These are phyloP conservation scores for Morone saxatilis DNA, from an alignment of 2,113 vertebrate genomes.

Conservation along the genomic window DNA sequence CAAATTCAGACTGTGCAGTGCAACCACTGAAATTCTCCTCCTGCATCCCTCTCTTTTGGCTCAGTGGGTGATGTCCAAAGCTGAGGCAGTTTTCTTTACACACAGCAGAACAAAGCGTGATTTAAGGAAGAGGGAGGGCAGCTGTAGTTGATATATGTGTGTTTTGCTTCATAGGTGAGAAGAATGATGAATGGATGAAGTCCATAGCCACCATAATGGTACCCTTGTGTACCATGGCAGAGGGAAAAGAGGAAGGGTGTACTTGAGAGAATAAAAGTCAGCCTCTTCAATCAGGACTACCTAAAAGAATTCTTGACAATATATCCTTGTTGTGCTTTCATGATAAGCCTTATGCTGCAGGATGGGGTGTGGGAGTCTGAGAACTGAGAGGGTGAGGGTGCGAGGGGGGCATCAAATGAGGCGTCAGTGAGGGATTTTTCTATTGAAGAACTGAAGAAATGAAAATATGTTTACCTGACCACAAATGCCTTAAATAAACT, in stretches of 20 bases:
- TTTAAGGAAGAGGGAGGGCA: conserved; percentile 77
- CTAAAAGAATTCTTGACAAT: conserved; percentile 84
- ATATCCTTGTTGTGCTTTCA: conserved; percentile 83
- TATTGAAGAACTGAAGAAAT: conserved; percentile 69
- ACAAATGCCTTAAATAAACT: conserved; percentile 75
- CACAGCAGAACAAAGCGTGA: conserved; percentile 78
- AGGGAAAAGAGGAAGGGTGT: conserved; percentile 70
- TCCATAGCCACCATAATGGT: conserved; percentile 73
- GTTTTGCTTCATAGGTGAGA: conserved; percentile 82
- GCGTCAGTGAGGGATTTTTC: conserved; percentile 71
- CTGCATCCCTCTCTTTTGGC: conserved; percentile 34
- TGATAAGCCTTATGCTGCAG: conserved; percentile 79
- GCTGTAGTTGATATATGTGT: conserved; percentile 79
- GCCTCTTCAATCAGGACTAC: conserved; percentile 84
- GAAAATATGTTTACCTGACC: conserved; percentile 80
- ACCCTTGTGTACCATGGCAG: conserved; percentile 74
- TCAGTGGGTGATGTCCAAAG: conserved; percentile 60
- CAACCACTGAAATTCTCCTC: conserved; percentile 4
- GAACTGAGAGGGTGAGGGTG: conserved; percentile 43
- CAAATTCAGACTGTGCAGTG: conserved; percentile 19
- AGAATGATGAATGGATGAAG: conserved; percentile 77
- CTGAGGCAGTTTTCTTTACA: conserved; percentile 69
- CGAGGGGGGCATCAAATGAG: conserved; percentile 71
- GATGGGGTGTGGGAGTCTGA: conserved; percentile 48
- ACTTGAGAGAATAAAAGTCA: conserved; percentile 79